Evolutionary conservation across 2,888 invertebrate genomes (phyloP).

Genomic region (Palloptera scutellata): DNA sequence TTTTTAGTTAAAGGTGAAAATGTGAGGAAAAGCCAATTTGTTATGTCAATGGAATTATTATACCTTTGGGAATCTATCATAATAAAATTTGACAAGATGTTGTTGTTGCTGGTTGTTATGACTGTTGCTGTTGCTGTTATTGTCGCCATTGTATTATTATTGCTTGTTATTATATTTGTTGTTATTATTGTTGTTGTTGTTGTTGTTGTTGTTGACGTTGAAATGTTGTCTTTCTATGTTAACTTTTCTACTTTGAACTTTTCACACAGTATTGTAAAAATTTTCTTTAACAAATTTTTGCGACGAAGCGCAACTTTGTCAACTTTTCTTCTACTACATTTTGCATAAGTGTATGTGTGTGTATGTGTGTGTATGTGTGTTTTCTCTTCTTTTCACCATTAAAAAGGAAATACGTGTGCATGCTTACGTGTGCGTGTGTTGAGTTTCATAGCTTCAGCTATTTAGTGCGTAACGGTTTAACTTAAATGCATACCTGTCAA

Average conservation of each 20-base stretch:
- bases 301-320: constrained; percentile 16
- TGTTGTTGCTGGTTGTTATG: neutral
- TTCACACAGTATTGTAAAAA: constrained; percentile 18
- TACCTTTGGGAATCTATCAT: constrained; percentile 33
- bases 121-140: neutral
- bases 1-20: constrained; percentile 9
- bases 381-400: neutral
- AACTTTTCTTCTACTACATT: too few species aligned
- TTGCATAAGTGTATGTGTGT: too few species aligned
- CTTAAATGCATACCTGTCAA: constrained; percentile 9
- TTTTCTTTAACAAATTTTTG: constrained; percentile 22
- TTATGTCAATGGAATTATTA: constrained; percentile 37
- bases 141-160: neutral
- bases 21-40: constrained; percentile 30
- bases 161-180: constrained; percentile 1
- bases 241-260: neutral
- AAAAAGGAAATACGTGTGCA: neutral
- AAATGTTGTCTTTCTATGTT: neutral
- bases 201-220: neutral
- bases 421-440: neutral
- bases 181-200: neutral
- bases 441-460: too few species aligned
- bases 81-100: constrained; percentile 34
- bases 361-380: too few species aligned
- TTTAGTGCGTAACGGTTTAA: constrained; percentile 17